Percentiles rank a stretch among this genome's conserved stretches.
These are phyloP conservation scores for Hemicordylus capensis DNA, from an alignment of 2,113 vertebrate species.

Conservation along the genomic window DNA sequence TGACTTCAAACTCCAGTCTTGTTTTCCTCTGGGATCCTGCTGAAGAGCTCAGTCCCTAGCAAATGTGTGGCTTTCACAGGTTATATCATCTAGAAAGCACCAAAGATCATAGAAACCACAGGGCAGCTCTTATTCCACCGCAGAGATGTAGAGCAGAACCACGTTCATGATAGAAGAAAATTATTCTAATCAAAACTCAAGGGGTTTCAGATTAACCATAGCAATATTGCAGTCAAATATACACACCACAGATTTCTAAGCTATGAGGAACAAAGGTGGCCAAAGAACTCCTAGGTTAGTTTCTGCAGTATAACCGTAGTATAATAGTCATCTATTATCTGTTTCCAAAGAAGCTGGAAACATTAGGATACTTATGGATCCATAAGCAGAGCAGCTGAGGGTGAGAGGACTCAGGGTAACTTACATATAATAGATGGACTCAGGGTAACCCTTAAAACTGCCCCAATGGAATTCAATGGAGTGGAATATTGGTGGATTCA, in stretches of 20 bases:
- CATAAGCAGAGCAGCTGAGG: no score
- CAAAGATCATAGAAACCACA: conserved; percentile 51
- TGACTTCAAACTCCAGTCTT: conserved; percentile 53
- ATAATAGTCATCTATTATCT: no score
- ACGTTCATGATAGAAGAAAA: conserved; percentile 48
- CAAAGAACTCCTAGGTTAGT: neutral
- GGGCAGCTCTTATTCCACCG: conserved; percentile 36
- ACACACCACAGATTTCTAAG: neutral
- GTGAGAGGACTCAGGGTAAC: no score
- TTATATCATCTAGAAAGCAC: conserved; percentile 49
- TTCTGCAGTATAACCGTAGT: neutral
- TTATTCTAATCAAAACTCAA: conserved; percentile 31
- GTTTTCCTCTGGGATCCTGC: conserved; percentile 36
- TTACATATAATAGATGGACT: no score
- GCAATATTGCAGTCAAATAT: neutral
- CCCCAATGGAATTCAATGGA: no score
- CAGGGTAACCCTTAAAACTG: no score
- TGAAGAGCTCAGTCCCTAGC: conserved; percentile 20
- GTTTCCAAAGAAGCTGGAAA: no score
- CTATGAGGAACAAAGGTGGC: neutral
- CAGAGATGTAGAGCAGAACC: conserved; percentile 43
- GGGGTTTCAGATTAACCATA: conserved; percentile 37
- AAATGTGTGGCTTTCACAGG: conserved; percentile 35
- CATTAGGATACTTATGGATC: no score
- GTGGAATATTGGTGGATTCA: no score